These are phyloP conservation scores for Meiosimyza platycephala DNA, from an alignment of 2,888 invertebrate species.

Conservation along the genomic window DNA sequence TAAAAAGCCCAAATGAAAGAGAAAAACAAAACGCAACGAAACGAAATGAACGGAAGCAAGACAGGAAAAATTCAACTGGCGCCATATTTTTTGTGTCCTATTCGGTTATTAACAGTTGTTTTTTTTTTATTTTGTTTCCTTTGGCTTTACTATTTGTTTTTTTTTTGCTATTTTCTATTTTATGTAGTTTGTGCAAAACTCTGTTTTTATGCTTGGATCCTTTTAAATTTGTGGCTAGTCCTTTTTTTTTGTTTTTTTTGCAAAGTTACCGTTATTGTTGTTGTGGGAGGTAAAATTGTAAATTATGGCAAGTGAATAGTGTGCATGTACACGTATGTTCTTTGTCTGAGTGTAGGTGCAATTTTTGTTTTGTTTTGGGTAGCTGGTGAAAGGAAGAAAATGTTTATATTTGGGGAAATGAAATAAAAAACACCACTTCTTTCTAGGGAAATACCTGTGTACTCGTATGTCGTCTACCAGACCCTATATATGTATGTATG, in stretches of 20 bases:
- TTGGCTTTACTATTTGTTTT: not conserved
- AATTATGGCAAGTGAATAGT: constrained; percentile 23
- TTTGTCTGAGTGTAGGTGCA: constrained; percentile 15
- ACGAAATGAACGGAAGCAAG: constrained; percentile 26
- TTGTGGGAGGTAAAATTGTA: constrained; percentile 25
- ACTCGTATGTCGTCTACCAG: not conserved
- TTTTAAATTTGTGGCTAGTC: constrained; percentile 9
- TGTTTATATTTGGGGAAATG: not conserved
- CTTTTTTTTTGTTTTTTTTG: too few relatives aligned
- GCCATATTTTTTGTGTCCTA: constrained; percentile 35
- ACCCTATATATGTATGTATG: too few relatives aligned
- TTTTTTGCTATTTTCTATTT: constrained; percentile 23
- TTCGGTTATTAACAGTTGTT: constrained; percentile 31
- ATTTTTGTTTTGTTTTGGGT: not conserved
- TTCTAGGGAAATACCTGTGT: not conserved
- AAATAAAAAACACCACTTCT: not conserved
- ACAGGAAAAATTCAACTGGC: constrained; percentile 36
- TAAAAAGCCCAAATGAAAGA: not conserved
- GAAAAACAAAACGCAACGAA: too few relatives aligned
- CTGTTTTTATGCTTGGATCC: constrained; percentile 2
- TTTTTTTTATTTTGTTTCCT: constrained; percentile 22
- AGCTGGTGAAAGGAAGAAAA: not conserved
- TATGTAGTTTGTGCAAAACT: constrained; percentile 22
- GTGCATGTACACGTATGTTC: not conserved
- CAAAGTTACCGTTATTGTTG: not conserved